These are phyloP conservation scores for Volucella bombylans DNA, from an alignment of 2,888 invertebrate species.

Conservation along the genomic window DNA sequence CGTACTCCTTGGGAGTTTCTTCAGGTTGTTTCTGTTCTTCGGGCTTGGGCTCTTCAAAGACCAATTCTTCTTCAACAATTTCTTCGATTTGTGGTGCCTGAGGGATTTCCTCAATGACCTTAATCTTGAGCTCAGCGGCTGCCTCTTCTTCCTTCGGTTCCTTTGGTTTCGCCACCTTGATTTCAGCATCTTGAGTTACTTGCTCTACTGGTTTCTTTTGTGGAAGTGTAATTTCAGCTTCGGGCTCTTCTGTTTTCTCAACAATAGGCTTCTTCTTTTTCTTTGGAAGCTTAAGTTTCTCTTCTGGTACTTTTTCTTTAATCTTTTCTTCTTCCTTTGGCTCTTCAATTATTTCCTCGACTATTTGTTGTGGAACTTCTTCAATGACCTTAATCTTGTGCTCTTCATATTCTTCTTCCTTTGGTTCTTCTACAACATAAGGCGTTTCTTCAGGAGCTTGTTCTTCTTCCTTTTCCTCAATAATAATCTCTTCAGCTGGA, in stretches of 20 bases:
- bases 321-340: slow-evolving; percentile 71
- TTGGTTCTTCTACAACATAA: slow-evolving; percentile 77
- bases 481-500: slow-evolving; percentile 74
- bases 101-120: slow-evolving; percentile 70
- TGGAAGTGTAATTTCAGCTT: slow-evolving; percentile 78
- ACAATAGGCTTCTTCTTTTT: slow-evolving; percentile 77
- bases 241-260: slow-evolving; percentile 76
- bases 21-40: slow-evolving; percentile 73
- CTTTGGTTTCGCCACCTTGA: slow-evolving; percentile 76
- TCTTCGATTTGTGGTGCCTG: slow-evolving; percentile 61
- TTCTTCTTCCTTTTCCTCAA: slow-evolving; percentile 72
- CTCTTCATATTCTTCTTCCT: slow-evolving; percentile 78
- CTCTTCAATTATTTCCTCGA: slow-evolving; percentile 60
- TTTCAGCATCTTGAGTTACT: slow-evolving; percentile 66
- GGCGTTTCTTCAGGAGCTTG: slow-evolving; percentile 51
- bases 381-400: slow-evolving; percentile 77
- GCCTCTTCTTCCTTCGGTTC: slow-evolving; percentile 78
- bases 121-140: slow-evolving; percentile 77
- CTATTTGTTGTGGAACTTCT: slow-evolving; percentile 75
- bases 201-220: slow-evolving; percentile 78
- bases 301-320: slow-evolving; percentile 75
- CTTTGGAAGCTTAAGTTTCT: slow-evolving; percentile 76
- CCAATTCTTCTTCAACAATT: slow-evolving; percentile 73
- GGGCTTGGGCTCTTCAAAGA: slow-evolving; percentile 76
- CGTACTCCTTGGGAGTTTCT: slow-evolving; percentile 57